Percentiles rank a stretch among this genome's conserved stretches.
Conservation (phyloP, 2,888 invertebrate species). For the Melieria crassipennis region DNA sequence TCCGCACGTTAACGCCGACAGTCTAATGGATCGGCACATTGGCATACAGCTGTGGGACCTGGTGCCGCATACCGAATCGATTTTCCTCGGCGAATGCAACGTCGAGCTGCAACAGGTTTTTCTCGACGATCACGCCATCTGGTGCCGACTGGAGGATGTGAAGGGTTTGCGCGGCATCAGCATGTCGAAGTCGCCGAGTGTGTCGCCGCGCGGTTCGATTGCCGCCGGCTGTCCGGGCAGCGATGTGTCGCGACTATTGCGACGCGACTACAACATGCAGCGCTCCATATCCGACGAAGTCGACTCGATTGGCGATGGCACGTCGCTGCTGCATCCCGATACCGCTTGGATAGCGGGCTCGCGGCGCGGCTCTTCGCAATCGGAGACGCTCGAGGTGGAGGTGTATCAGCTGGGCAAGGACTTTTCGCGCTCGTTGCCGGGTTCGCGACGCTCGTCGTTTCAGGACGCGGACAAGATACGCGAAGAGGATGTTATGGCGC, state of each 20-base stretch:
- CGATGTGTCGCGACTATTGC: conserved; percentile 72
- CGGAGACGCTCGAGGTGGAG: conserved; percentile 85
- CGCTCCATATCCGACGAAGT: conserved; percentile 81
- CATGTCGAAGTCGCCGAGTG: conserved; percentile 76
- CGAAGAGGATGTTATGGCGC: conserved; percentile 63
- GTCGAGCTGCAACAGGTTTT: conserved; percentile 77
- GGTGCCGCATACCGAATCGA: conserved; percentile 82
- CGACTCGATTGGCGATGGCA: conserved; percentile 79
- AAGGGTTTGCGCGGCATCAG: conserved; percentile 70
- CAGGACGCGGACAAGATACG: conserved; percentile 75
- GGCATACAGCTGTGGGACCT: conserved; percentile 91
- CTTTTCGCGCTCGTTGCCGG: conserved; percentile 86
- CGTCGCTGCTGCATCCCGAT: conserved; percentile 84
- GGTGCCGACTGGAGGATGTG: conserved; percentile 89
- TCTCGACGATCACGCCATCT: conserved; percentile 86
- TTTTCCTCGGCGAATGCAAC: conserved; percentile 83
- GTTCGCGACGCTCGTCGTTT: conserved; percentile 85
- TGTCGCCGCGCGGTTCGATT: conserved; percentile 80
- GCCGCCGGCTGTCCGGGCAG: conserved; percentile 69
- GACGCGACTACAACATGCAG: conserved; percentile 80
- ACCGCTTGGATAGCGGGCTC: conserved; percentile 83
- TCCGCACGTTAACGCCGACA: conserved; percentile 80
- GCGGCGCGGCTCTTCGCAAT: conserved; percentile 87
- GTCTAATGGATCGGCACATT: conserved; percentile 80
- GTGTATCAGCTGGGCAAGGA: conserved; percentile 87